These are phyloP conservation scores for Abrostola tripartita DNA, from an alignment of 2,888 invertebrate species.

Conservation along the genomic window DNA sequence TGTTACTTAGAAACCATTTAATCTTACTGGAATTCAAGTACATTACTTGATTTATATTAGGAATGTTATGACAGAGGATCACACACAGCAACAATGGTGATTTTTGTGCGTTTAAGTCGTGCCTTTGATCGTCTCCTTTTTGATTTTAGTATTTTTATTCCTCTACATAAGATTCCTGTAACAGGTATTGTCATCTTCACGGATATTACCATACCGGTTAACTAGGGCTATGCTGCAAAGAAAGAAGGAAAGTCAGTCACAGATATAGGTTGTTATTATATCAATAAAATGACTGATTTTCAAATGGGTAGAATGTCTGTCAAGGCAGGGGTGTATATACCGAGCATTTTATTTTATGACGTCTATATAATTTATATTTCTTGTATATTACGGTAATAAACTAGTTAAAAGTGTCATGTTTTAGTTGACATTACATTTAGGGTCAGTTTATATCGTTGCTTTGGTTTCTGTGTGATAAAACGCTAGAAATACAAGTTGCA, in stretches of 20 bases:
- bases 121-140: background rate
- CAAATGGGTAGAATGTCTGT: constrained; percentile 21
- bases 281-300: constrained; percentile 20
- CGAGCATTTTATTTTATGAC: constrained; percentile 49
- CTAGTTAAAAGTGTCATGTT: constrained; percentile 48
- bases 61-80: constrained; percentile 1
- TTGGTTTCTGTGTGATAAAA: constrained; percentile 15
- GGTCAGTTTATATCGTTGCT: constrained; percentile 42
- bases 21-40: background rate
- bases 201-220: background rate
- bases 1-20: background rate
- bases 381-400: constrained; percentile 43
- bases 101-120: constrained; percentile 5
- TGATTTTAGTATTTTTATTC: constrained; percentile 2
- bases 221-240: constrained; percentile 12
- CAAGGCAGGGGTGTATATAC: constrained; percentile 43
- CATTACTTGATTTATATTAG: constrained; percentile 1
- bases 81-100: constrained; percentile 4
- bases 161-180: constrained; percentile 4
- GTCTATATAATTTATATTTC: constrained; percentile 46
- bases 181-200: background rate
- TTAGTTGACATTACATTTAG: constrained; percentile 42
- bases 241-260: constrained; percentile 26
- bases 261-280: constrained; percentile 31
- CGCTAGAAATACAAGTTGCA: constrained; percentile 11